A percentile compares a stretch with the other conserved stretches of the same genome.
Evolutionary conservation across 2,888 invertebrate species (phyloP).

Genomic region (Athrips mouffetella): DNA sequence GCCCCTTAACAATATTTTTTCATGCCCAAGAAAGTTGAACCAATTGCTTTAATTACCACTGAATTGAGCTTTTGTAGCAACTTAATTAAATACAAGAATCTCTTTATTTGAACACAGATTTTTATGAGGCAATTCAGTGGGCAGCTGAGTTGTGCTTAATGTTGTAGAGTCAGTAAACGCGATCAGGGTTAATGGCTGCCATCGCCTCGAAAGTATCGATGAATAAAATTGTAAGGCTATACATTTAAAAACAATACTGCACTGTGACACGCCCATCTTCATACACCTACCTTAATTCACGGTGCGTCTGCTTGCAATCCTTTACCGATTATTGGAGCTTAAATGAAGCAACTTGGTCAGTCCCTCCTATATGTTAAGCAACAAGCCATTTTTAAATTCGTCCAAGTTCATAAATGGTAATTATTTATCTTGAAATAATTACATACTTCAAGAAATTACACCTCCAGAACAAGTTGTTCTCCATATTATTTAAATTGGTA

Average conservation of each 20-base stretch:
- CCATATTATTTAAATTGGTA: constrained; percentile 4
- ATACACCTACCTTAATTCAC: constrained; percentile 3
- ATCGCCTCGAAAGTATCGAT: constrained; percentile 40
- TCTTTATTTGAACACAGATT: constrained; percentile 53
- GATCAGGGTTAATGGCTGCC: constrained; percentile 54
- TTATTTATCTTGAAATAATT: constrained; percentile 14
- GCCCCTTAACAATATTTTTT: constrained; percentile 65
- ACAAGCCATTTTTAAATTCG: constrained; percentile 10
- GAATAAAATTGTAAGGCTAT: constrained; percentile 30
- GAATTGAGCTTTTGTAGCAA: constrained; percentile 56
- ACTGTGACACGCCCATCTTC: constrained; percentile 9
- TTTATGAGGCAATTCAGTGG: constrained; percentile 50
- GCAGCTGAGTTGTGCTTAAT: neutral
- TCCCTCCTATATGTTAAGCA: constrained; percentile 10
- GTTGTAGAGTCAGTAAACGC: constrained; percentile 43
- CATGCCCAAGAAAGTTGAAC: constrained; percentile 57
- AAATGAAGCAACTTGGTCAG: constrained; percentile 12
- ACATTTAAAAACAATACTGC: constrained; percentile 17
- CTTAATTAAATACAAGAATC: constrained; percentile 59
- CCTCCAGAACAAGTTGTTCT: constrained; percentile 6
- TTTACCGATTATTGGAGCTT: constrained; percentile 20
- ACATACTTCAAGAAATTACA: constrained; percentile 12
- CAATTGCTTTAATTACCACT: constrained; percentile 64
- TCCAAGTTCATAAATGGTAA: constrained; percentile 12
- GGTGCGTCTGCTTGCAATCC: constrained; percentile 7